Base-by-base conservation (phyloP, 2,113 vertebrate species). In the Stigmatopora argus region DNA sequence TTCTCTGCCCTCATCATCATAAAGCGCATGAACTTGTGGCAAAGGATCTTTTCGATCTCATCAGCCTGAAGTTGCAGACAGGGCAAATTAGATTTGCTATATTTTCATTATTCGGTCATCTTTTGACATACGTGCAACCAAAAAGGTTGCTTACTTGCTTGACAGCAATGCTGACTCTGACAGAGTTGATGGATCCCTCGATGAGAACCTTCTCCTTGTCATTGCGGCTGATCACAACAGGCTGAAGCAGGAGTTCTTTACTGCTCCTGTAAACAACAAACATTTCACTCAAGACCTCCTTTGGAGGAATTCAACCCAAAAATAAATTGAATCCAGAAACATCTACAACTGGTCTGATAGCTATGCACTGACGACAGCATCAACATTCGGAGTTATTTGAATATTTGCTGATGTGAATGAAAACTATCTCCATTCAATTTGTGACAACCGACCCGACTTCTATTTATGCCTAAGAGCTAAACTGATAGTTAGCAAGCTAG, bases 1-100 rank as follows among this genome's bases (percentile, higher is more conserved):
- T 97, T 99, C 88, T 99, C 97, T 0, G 97, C 97, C 87, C 97
- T 93, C 97, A 99, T 99, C 97, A 98, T 99, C 97, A 99, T 98
- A 84, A 99, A 99, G 61, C 96, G 95, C 96, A 98, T 98, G 80
- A 98, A 98, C 73, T 99, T 99, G 87, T 98, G 97, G 85, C 96
- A 99, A 66, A 99, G 88, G 81, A 99, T 99, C 91, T 98, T 99
- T 91, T 99, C 97, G 0, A 99, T 99, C 89, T 99, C 97, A 12
- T 99, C 97, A 1, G 97, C 96, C 97, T 99, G 49, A 14, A 5
- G 17, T 61, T 38, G 47, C 48, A 19, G 11, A 11, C 2, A 26
- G 3, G 49, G 17, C 34, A 71, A 4, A 58, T 4, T 31, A 46
- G 2, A 49, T 63, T 66, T 2, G 48, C 1, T 26, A 46, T 19